These are phyloP conservation scores for Triplophysa tibetana DNA, from an alignment of 2,113 vertebrate genomes.

Conservation along the genomic window DNA sequence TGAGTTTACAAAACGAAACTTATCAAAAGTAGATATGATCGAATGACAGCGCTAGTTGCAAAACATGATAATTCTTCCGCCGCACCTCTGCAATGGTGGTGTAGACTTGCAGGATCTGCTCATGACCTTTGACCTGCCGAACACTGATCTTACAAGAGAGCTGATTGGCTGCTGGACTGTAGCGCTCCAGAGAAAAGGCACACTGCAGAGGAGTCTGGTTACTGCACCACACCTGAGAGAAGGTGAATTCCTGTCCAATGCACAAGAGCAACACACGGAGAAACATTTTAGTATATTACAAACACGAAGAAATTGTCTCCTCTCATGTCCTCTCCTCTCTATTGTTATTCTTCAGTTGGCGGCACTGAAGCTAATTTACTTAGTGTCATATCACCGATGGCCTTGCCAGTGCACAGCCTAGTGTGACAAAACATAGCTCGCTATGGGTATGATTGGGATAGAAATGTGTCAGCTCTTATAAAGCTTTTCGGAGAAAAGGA, in stretches of 20 bases:
- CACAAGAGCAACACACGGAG: not conserved
- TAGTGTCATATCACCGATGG: conserved; percentile 19
- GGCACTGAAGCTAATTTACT: conserved; percentile 23
- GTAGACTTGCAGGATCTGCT: conserved; percentile 94
- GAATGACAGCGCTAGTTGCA: no score
- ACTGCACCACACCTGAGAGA: conserved; percentile 93
- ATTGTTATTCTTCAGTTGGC: not conserved
- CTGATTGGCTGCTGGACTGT: conserved; percentile 85
- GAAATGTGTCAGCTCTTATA: conserved; percentile 16
- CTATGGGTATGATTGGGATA: conserved; percentile 27
- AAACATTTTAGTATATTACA: not conserved
- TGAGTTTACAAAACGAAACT: no score
- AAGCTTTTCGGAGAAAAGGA: conserved; percentile 22
- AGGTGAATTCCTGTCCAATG: conserved; percentile 86
- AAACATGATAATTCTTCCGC: not conserved
- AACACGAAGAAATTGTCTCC: not conserved
- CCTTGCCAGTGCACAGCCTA: conserved; percentile 23
- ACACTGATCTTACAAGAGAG: conserved; percentile 95
- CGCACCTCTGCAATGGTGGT: conserved; percentile 89
- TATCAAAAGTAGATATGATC: no score
- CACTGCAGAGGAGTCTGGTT: conserved; percentile 89
- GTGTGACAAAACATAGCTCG: conserved; percentile 20
- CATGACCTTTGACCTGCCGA: conserved; percentile 92
- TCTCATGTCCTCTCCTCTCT: not conserved
- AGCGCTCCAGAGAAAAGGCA: conserved; percentile 95